Conservation (phyloP, 2,888 invertebrate species). For the Polydrusus cervinus region DNA sequence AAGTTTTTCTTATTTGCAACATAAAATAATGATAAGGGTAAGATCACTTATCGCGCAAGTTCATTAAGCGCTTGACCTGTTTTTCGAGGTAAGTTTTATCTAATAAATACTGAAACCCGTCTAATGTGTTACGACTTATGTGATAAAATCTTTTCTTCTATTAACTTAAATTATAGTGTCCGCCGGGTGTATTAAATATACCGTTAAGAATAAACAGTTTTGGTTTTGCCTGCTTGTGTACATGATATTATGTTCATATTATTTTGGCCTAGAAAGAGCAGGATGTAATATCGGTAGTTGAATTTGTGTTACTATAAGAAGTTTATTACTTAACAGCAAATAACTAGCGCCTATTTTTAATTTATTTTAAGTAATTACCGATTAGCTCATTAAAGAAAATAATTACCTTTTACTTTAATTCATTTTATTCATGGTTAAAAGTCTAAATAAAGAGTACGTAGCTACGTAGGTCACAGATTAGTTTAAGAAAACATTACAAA, state of each 20-base stretch:
- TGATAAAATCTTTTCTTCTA: conserved; percentile 25
- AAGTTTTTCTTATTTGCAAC: too few relatives aligned
- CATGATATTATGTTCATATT: conserved; percentile 8
- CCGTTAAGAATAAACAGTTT: conserved; percentile 23
- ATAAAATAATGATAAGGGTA: too few relatives aligned
- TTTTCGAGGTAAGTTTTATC: not conserved
- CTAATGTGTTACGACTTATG: conserved; percentile 11
- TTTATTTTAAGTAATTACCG: not conserved
- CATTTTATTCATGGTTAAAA: conserved; percentile 1
- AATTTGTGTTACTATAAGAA: not conserved
- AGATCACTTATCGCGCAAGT: too few relatives aligned
- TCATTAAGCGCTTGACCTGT: too few relatives aligned
- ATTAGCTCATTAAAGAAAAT: not conserved
- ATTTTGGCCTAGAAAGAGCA: conserved; percentile 31
- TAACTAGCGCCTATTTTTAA: not conserved
- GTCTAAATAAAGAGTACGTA: not conserved
- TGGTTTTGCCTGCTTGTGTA: conserved; percentile 12
- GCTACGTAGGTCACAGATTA: not conserved
- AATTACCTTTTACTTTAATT: conserved; percentile 12
- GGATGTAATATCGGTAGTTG: conserved; percentile 16
- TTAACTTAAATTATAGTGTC: conserved; percentile 20
- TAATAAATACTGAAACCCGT: not conserved
- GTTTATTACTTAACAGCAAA: conserved; percentile 8
- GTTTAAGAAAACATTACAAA: too few relatives aligned
- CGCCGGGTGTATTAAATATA: conserved; percentile 8